phyloP scores from a whole-genome alignment of 2,888 invertebrate genomes.

The Sinodicranocentrus sp. region DNA sequence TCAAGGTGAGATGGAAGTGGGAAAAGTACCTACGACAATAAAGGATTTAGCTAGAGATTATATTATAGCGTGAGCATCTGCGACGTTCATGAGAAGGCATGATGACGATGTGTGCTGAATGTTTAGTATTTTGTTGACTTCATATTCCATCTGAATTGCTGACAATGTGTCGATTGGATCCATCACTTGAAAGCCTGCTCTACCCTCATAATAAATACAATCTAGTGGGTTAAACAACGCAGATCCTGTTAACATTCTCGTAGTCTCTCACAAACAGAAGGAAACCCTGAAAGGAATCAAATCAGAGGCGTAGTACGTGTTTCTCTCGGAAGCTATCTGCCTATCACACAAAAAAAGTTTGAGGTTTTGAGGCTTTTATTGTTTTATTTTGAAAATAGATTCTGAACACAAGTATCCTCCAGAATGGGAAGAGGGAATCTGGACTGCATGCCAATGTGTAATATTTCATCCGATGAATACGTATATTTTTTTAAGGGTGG shows the following conservation, averaged over 20 bases:
- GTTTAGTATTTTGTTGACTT: constrained; percentile 13
- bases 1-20: too few relatives aligned
- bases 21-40: too few relatives aligned
- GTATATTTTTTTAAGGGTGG: constrained; percentile 15
- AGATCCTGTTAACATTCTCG: neutral
- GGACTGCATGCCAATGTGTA: constrained; percentile 48
- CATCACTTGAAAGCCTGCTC: constrained; percentile 5
- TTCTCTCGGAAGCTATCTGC: too few relatives aligned
- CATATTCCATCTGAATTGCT: neutral
- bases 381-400: constrained; percentile 48
- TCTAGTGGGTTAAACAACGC: too few relatives aligned
- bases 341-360: constrained; percentile 3
- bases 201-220: constrained; percentile 5
- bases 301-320: too few relatives aligned
- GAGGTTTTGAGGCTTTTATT: constrained; percentile 31
- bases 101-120: constrained; percentile 41
- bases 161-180: constrained; percentile 41
- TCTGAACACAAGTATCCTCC: constrained; percentile 7
- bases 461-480: constrained; percentile 23
- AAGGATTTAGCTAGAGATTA: too few relatives aligned
- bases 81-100: constrained; percentile 3
- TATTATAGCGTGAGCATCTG: neutral
- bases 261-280: constrained; percentile 2
- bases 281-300: too few relatives aligned
- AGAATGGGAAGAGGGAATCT: constrained; percentile 24